phyloP scores from a whole-genome alignment of 1,140 invertebrate genomes.

The Caenorhabditis remanei region DNA sequence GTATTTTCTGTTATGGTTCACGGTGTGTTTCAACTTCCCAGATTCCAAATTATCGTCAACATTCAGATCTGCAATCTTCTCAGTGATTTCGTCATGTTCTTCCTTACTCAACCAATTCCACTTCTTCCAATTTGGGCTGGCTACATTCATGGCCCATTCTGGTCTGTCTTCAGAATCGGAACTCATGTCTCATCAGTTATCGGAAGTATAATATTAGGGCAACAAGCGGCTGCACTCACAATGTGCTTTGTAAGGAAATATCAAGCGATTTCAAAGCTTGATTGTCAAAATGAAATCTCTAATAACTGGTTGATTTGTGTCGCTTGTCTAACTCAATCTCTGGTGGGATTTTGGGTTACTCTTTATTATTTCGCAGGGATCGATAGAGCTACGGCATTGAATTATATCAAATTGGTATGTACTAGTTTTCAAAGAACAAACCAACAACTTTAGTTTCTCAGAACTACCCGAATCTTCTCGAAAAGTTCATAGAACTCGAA shows the following conservation, averaged over 20 bases:
- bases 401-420: not conserved
- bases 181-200: slow-evolving; percentile 4
- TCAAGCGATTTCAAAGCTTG: not conserved
- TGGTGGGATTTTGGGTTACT: not conserved
- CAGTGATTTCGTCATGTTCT: slow-evolving; percentile 1
- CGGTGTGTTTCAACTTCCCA: not conserved
- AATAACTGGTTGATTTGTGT: not conserved
- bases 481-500: not conserved
- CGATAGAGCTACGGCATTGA: not conserved
- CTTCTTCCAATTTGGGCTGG: slow-evolving; percentile 7
- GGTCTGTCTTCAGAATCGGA: not conserved
- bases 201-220: not conserved
- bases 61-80: slow-evolving; percentile 3
- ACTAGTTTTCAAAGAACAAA: not conserved
- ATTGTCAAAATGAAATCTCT: not conserved
- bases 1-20: slow-evolving; percentile 8
- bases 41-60: not conserved
- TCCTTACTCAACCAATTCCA: slow-evolving; percentile 2
- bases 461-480: not conserved
- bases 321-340: not conserved
- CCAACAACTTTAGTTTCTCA: not conserved
- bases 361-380: not conserved
- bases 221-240: not conserved
- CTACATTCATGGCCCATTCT: not conserved
- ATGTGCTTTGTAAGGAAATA: slow-evolving; percentile 1